Conservation (phyloP, 2,797 vertebrate species). For the Melanotaenia pygmaea region DNA sequence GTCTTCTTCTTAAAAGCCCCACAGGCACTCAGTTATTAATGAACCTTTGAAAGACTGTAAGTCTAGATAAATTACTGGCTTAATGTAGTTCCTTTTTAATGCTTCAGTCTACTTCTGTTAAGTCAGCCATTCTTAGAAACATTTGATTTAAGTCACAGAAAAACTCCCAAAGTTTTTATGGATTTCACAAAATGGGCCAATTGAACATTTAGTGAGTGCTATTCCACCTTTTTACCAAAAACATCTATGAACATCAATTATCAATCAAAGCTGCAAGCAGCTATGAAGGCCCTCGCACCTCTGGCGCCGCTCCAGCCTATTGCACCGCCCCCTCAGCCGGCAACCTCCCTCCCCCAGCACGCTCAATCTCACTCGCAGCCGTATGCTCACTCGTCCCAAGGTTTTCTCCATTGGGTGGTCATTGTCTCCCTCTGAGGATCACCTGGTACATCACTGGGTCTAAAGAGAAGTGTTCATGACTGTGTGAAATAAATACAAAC, state of each 20-base stretch:
- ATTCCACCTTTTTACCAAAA: constrained; percentile 18
- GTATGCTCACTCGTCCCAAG: no score
- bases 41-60: constrained; percentile 23
- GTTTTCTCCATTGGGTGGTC: no score
- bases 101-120: constrained; percentile 37
- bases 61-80: constrained; percentile 22
- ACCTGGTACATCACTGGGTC: no score
- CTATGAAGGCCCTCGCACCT: no score
- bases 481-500: no score
- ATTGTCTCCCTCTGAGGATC: no score
- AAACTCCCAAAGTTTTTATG: constrained; percentile 33
- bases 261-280: no score
- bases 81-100: constrained; percentile 31
- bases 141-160: constrained; percentile 38
- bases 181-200: constrained; percentile 16
- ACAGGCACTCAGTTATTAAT: constrained; percentile 2
- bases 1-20: neutral
- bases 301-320: no score
- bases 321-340: no score
- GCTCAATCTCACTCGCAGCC: no score
- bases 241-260: constrained; percentile 37
- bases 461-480: no score
- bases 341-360: no score
- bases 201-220: constrained; percentile 18
- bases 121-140: constrained; percentile 36